Conservation (phyloP, 2,797 vertebrate genomes). For the Morus bassanus region DNA sequence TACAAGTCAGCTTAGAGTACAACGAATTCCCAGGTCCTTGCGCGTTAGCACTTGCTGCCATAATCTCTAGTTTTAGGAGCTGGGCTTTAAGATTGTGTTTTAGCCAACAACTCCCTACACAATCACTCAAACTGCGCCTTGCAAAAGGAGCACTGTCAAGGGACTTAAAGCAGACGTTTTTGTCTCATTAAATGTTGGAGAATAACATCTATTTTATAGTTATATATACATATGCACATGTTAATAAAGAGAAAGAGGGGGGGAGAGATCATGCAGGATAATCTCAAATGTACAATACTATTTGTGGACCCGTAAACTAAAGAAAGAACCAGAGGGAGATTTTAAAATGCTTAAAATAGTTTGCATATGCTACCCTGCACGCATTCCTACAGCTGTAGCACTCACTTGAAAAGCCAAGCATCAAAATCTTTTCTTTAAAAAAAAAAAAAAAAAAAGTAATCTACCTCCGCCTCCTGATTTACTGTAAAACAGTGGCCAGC, state of each 20-base stretch:
- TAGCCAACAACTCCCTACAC: not conserved
- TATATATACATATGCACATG: not conserved
- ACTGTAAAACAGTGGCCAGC: constrained; percentile 3
- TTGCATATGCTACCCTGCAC: not conserved
- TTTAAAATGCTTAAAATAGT: not conserved
- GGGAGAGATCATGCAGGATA: not conserved
- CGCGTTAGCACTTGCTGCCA: not conserved
- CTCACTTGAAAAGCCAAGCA: not conserved
- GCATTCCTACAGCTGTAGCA: not conserved
- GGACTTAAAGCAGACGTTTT: not conserved
- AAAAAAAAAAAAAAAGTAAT: not conserved
- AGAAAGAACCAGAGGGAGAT: not conserved
- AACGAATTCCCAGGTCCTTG: not conserved
- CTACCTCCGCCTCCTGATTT: constrained; percentile 2
- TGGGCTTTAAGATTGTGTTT: not conserved
- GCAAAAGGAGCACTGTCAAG: not conserved
- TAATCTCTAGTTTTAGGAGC: not conserved
- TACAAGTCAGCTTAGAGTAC: not conserved
- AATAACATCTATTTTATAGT: not conserved
- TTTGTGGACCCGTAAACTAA: not conserved
- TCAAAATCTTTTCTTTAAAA: not conserved
- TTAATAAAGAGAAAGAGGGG: not conserved
- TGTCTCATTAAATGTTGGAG: not conserved
- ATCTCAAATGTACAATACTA: not conserved
- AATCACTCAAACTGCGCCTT: not conserved